Conservation (phyloP, 2,888 invertebrate genomes). For the Buathra laborator region DNA sequence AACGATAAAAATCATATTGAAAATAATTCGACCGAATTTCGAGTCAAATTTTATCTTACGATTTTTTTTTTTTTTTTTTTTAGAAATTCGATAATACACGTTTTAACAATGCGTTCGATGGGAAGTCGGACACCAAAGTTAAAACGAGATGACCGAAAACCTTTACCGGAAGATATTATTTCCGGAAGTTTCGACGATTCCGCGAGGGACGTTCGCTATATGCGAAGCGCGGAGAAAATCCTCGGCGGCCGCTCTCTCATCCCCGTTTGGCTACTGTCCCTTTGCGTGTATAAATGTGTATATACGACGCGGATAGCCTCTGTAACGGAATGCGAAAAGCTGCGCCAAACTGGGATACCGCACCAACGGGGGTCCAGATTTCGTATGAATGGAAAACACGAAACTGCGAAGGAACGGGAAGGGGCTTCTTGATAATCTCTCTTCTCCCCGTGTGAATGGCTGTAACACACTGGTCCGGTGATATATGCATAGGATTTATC, state of each 20-base stretch:
- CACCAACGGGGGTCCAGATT: conserved; percentile 8
- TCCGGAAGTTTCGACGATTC: conserved; percentile 30
- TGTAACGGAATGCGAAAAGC: conserved; percentile 18
- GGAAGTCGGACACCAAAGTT: neutral
- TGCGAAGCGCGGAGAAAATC: conserved; percentile 41
- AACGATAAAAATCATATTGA: too few relatives aligned
- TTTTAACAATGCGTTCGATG: too few relatives aligned
- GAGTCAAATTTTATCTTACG: neutral
- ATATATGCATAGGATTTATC: conserved; percentile 32
- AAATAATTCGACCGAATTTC: neutral
- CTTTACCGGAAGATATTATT: conserved; percentile 31
- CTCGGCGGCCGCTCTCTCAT: conserved; percentile 17
- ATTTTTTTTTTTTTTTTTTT: conserved; percentile 1
- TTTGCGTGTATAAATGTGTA: neutral
- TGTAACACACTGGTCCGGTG: conserved; percentile 4
- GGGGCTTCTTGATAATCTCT: neutral
- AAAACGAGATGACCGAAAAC: conserved; percentile 12
- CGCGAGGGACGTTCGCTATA: neutral
- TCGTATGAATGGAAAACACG: conserved; percentile 44
- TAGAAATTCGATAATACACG: neutral
- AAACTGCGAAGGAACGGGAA: conserved; percentile 17
- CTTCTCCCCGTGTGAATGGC: conserved; percentile 22
- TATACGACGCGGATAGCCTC: conserved; percentile 1
- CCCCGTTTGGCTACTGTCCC: neutral
- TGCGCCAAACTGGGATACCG: conserved; percentile 17